Evolutionary conservation across 2,113 vertebrate genomes (phyloP).

Genomic region (Trichomycterus rosablanca): DNA sequence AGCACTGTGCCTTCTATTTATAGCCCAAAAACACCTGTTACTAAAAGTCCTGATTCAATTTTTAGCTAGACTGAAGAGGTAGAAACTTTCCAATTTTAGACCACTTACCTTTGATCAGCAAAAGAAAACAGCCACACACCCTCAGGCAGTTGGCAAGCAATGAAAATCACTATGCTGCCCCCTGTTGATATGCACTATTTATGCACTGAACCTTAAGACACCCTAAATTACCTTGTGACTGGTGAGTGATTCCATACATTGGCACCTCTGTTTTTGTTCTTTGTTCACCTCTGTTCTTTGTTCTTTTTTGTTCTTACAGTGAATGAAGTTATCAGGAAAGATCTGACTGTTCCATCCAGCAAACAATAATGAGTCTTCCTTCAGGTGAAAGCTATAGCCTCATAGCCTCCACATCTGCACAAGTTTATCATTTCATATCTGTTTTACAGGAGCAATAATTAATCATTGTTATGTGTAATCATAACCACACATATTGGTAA

Average conservation of each 20-base stretch:
- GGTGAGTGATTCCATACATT: background rate
- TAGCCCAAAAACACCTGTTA: constrained; percentile 15
- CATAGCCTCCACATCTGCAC: constrained; percentile 2
- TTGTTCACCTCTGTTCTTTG: constrained; percentile 23
- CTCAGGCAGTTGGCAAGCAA: constrained; percentile 7
- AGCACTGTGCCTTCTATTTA: constrained; percentile 45
- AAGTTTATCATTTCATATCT: constrained; percentile 30
- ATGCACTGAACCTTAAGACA: background rate
- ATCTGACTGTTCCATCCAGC: constrained; percentile 80
- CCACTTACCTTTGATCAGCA: constrained; percentile 70
- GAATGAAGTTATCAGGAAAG: constrained; percentile 96
- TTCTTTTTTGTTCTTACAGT: constrained; percentile 72
- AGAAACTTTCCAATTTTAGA: constrained; percentile 69
- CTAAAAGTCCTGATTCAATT: constrained; percentile 56
- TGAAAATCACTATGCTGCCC: constrained; percentile 28
- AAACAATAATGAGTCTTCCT: constrained; percentile 67
- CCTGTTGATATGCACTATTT: constrained; percentile 3
- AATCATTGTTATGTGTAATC: too few species aligned
- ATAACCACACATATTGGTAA: background rate
- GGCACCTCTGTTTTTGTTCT: constrained; percentile 20
- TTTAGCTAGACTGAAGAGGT: constrained; percentile 59
- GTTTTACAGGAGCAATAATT: constrained; percentile 7
- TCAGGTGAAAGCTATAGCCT: background rate
- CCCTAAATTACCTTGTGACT: background rate
- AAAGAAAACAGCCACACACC: constrained; percentile 60